Base-by-base conservation (phyloP, 2,797 vertebrate genomes). In the Spinus olivaceus region DNA sequence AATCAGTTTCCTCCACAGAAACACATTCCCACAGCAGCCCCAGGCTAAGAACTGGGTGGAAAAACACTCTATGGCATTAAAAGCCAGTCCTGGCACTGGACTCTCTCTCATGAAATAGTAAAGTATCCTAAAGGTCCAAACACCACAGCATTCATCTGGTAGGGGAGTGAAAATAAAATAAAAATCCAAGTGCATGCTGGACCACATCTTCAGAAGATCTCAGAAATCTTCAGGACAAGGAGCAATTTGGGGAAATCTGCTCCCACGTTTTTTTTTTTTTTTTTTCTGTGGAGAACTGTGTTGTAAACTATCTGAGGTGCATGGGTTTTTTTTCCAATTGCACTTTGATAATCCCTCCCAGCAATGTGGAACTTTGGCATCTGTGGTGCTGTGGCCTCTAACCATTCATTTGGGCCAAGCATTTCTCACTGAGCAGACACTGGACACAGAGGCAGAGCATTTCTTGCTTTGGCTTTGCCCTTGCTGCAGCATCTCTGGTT, bases 311-410 rank as follows among this genome's bases (percentile, higher is more conserved):
- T 32, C 25, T 9, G 51, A 74, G 17, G 11, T 77, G 30, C 8
- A 0, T 13, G 10, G 5, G 4, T 2, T 54, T 44, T 51, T 47
- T 8, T 10, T n/a, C 16, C 65, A 54, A 0, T 35, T 66, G 50
- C 53, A 25, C 28, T 66, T 50, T 0, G 0, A 9, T 37, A 51
- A 14, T 51, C 19, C 19, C 35, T 74, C 19, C 14, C 1, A 3
- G 39, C 10, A 3, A 13, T 60, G 21, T 32, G n/a, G 33, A 59
- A 11, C 28, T 85, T 66, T 71, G 47, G 25, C 8, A 11, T 35
- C 51, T 63, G 19, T 49, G 66, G 28, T 65, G 22, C 32, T 14
- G 5, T 82, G 84, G 25, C 33, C 44, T 30, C 37, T 6, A 8
- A 6, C 49, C 13, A 23, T 30, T 59, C 8, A 35, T 82, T 49